Evolutionary conservation across 2,888 invertebrate genomes (phyloP).

Genomic region (Drosophila maculinotata): DNA sequence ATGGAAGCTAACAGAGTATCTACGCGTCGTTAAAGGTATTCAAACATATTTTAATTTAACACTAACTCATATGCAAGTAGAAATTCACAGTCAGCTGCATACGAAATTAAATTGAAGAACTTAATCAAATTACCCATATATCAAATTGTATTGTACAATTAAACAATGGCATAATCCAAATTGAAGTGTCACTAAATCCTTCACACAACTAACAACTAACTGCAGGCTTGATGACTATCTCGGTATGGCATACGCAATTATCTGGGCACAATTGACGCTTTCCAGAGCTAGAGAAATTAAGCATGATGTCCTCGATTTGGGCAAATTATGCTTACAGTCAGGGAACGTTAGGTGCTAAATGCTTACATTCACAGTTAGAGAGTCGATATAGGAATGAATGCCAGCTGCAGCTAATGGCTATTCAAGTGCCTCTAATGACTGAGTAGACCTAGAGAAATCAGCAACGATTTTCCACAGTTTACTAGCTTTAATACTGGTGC

Average conservation of each 20-base stretch:
- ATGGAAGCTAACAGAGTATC: not conserved
- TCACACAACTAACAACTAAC: not conserved
- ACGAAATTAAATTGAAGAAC: slow-evolving; percentile 12
- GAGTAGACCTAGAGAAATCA: slow-evolving; percentile 29
- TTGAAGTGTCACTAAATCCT: slow-evolving; percentile 5
- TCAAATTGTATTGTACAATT: slow-evolving; percentile 37
- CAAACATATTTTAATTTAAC: not conserved
- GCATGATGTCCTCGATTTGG: slow-evolving; percentile 7
- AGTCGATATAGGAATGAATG: not conserved
- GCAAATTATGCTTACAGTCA: slow-evolving; percentile 63
- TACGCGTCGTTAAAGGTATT: not conserved
- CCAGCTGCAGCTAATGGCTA: slow-evolving; percentile 45
- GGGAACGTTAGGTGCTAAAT: slow-evolving; percentile 70
- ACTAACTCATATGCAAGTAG: slow-evolving; percentile 2
- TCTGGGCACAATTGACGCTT: slow-evolving; percentile 6
- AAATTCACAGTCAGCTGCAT: slow-evolving; percentile 17
- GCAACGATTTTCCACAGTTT: not conserved
- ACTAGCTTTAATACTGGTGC: not conserved
- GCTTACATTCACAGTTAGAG: slow-evolving; percentile 52
- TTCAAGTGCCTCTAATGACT: slow-evolving; percentile 21
- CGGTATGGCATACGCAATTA: slow-evolving; percentile 25
- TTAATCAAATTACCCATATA: slow-evolving; percentile 23
- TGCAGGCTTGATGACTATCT: slow-evolving; percentile 9
- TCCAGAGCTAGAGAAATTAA: slow-evolving; percentile 3
- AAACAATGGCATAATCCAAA: slow-evolving; percentile 17